phyloP scores from a whole-genome alignment of 2,113 vertebrate genomes.

The Sphyrna mokarran region DNA sequence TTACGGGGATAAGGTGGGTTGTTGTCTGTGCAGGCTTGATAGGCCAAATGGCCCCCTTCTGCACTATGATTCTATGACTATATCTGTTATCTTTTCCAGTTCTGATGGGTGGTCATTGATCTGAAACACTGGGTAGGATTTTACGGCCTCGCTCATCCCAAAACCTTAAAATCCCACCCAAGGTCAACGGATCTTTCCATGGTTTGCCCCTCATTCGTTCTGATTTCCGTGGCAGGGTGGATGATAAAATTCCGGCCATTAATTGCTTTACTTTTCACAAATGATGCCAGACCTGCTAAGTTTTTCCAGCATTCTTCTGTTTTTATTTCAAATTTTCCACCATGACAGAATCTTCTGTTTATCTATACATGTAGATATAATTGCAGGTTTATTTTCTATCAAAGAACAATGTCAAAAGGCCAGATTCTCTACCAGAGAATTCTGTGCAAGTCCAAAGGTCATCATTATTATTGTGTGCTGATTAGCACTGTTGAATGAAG shows the following conservation, averaged over 20 bases:
- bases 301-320: background rate
- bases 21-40: too few relatives aligned
- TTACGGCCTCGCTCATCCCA: too few relatives aligned
- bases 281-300: background rate
- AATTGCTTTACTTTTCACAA: background rate
- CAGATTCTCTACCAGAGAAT: background rate
- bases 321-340: background rate
- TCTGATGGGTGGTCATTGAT: too few relatives aligned
- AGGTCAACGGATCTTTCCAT: too few relatives aligned
- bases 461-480: background rate
- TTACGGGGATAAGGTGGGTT: too few relatives aligned
- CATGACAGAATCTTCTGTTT: background rate
- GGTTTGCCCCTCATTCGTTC: too few relatives aligned
- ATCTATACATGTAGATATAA: background rate
- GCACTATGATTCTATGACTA: too few relatives aligned
- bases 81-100: background rate
- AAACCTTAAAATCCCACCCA: too few relatives aligned
- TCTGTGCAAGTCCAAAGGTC: background rate
- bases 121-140: background rate
- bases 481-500: background rate
- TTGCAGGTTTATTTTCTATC: background rate
- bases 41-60: too few relatives aligned
- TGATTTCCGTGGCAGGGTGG: too few relatives aligned
- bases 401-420: background rate
- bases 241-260: too few relatives aligned